phyloP scores from a whole-genome alignment of 1,140 invertebrate species.

The Bicyclus anynana region DNA sequence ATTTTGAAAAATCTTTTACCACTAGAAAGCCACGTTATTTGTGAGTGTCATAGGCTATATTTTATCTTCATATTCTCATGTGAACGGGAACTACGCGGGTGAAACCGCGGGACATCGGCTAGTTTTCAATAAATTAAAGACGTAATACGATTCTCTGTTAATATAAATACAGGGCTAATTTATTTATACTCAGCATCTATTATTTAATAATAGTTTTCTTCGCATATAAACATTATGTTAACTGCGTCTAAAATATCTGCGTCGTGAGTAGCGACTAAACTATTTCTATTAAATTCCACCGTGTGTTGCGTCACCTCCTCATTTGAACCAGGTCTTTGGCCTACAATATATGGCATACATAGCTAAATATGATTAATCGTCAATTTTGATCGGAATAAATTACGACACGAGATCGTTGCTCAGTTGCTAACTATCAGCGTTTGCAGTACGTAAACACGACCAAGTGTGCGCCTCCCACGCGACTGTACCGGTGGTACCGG shows the following conservation, averaged over 20 bases:
- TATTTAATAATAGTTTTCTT: neutral
- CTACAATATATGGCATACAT: neutral
- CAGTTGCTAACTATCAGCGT: slow-evolving; percentile 32
- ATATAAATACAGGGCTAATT: no score
- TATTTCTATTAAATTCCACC: slow-evolving; percentile 15
- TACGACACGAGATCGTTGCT: neutral
- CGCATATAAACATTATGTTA: neutral
- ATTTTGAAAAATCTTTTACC: no score
- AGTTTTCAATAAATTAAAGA: no score
- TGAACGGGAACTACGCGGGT: no score
- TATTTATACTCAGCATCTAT: neutral
- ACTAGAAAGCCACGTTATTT: no score
- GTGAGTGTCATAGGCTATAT: no score
- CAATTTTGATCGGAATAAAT: neutral
- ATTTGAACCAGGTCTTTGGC: slow-evolving; percentile 15
- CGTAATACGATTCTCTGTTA: no score
- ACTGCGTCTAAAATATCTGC: neutral
- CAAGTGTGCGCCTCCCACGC: slow-evolving; percentile 54
- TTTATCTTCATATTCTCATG: no score
- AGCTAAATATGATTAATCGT: neutral
- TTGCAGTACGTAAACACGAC: slow-evolving; percentile 40
- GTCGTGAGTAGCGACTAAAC: slow-evolving; percentile 1
- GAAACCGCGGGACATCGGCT: no score
- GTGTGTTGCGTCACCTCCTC: slow-evolving; percentile 15
- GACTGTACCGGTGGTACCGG: slow-evolving; percentile 46